phyloP scores from a whole-genome alignment of 2,888 invertebrate species.

The Isotomurus palustris region DNA sequence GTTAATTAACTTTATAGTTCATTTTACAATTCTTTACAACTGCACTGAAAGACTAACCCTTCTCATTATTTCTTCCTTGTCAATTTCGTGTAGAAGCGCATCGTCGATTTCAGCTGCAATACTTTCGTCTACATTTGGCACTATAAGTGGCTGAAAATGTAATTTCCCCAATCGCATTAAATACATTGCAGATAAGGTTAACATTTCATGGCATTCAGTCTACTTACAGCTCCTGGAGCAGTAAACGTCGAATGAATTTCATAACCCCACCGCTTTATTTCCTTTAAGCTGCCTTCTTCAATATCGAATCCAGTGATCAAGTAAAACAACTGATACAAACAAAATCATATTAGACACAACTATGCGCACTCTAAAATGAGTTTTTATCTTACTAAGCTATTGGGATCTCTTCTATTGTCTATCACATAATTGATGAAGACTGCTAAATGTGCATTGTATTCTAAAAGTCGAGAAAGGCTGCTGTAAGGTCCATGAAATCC shows the following conservation, averaged over 20 bases:
- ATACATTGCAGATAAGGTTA: background rate
- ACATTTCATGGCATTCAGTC: conserved; percentile 1
- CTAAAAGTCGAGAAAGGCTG: conserved; percentile 72
- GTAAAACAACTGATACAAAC: conserved; percentile 65
- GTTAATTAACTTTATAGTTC: no score
- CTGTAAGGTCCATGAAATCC: conserved; percentile 88
- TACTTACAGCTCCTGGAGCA: conserved; percentile 76
- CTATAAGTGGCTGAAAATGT: conserved; percentile 65
- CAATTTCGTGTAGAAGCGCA: conserved; percentile 73
- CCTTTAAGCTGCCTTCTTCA: conserved; percentile 75
- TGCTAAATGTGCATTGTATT: conserved; percentile 84
- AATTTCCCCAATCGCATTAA: conserved; percentile 8
- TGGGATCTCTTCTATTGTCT: conserved; percentile 71
- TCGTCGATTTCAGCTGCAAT: conserved; percentile 86
- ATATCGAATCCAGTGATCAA: conserved; percentile 81
- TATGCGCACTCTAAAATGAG: background rate
- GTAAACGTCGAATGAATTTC: conserved; percentile 96
- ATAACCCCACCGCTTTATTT: conserved; percentile 97
- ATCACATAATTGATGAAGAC: conserved; percentile 90
- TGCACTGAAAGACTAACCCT: conserved; percentile 60
- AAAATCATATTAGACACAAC: background rate
- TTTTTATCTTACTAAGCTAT: conserved; percentile 59
- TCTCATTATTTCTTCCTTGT: conserved; percentile 83
- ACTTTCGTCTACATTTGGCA: conserved; percentile 76
- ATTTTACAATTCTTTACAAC: no score